Conservation (phyloP, 1,140 invertebrate genomes). For the Pomacea maculata region DNA sequence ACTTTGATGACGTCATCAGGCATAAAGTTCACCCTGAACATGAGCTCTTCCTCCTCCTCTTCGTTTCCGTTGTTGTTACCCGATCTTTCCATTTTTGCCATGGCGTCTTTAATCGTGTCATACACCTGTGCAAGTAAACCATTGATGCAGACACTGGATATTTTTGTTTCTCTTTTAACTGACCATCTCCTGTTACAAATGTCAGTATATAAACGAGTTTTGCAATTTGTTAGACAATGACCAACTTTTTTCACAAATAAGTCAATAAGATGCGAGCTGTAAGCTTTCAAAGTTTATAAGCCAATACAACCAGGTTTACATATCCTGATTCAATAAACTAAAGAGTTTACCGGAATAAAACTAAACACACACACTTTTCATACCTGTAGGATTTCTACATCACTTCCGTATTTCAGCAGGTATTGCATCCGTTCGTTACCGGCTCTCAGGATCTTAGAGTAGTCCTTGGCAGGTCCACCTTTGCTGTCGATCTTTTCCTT, state of each 20-base stretch:
- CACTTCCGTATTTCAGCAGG: conserved; percentile 51
- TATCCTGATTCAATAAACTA: too few species aligned
- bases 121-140: conserved; percentile 27
- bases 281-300: too few species aligned
- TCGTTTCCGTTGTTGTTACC: not conserved
- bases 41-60: conserved; percentile 30
- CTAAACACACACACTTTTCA: not conserved
- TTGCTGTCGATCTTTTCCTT: conserved; percentile 30
- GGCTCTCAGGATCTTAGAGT: conserved; percentile 36
- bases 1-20: conserved; percentile 37
- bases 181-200: too few species aligned
- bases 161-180: too few species aligned
- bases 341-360: too few species aligned
- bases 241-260: too few species aligned
- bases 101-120: conserved; percentile 41
- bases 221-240: too few species aligned
- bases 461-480: conserved; percentile 15
- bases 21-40: conserved; percentile 46
- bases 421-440: conserved; percentile 46
- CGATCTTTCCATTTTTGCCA: conserved; percentile 29
- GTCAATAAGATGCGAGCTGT: too few species aligned
- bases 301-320: too few species aligned
- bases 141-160: too few species aligned
- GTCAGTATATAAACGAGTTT: too few species aligned
- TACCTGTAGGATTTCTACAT: conserved; percentile 51